Base-by-base conservation (phyloP, 1,140 invertebrate genomes). In the Amyelois transitella region DNA sequence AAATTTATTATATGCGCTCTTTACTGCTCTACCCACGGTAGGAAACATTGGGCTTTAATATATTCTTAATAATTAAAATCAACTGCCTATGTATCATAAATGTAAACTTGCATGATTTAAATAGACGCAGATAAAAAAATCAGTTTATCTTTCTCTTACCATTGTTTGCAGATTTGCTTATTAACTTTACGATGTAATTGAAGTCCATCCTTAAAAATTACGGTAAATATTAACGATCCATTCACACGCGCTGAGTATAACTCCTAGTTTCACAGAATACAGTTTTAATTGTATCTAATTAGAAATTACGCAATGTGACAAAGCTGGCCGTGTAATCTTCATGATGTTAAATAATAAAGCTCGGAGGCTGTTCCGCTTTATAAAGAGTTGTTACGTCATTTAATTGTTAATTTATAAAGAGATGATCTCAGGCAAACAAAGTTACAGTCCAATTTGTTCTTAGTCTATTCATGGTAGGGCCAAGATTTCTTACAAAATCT, bases 251-350 rank as follows among this genome's bases (percentile, higher is more conserved):
- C 49, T 19, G 18, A 51, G 25, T 19, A 25, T 17, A 21, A 20
- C 64, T 58, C 53, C 22, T 43, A 18, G 18, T 58, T 55, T 18
- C 59, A 61, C 61, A 58, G 25, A 51, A 28, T 66, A 66, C 61
- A 59, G 59, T 62, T 64, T 60, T 66, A 70, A 70, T 70, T 60
- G 57, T 38, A 8, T 51, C 38, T 62, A 68, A 65, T 64, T 58
- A 53, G 54, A 18, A 48, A 62, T 64, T 62, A 60, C 55, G 62
- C 60, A 71, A 71, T 57, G 38, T 25, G 21, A 49, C 44, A 56
- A 67, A 65, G 61, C 62, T 59, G 68, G 67, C 65, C 60, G 58
- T 62, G 57, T 68, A 63, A 64, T 69, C 60, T 53, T 51, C 55
- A 49, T 55, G 55, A 49, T 56, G 38, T 32, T 53, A 6, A 28